A percentile compares a stretch with the other conserved stretches of the same genome.
These are phyloP conservation scores for Corvus moneduloides DNA, from an alignment of 2,113 vertebrate genomes.

Conservation along the genomic window DNA sequence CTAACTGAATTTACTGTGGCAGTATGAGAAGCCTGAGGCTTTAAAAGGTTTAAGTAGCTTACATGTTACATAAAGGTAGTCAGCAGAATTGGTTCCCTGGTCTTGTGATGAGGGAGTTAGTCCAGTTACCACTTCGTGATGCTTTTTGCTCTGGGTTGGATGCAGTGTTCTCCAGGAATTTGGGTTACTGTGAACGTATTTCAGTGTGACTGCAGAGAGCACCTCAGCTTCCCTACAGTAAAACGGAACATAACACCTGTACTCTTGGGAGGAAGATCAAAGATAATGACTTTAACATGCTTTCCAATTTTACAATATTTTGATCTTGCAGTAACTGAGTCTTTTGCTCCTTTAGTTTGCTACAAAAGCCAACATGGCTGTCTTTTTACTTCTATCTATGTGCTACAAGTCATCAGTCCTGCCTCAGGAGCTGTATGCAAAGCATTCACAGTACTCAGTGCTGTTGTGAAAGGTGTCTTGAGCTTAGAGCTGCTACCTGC, in stretches of 20 bases:
- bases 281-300: neutral
- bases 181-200: neutral
- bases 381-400: neutral
- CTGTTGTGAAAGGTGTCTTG: neutral
- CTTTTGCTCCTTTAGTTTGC: neutral
- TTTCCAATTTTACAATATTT: neutral
- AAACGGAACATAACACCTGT: neutral
- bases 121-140: neutral
- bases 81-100: neutral
- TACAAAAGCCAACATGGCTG: neutral
- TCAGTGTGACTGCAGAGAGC: neutral
- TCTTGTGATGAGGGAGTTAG: neutral
- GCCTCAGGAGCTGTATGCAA: neutral
- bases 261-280: neutral
- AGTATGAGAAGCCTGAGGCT: neutral
- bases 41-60: neutral
- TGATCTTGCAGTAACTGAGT: neutral
- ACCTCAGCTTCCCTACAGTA: neutral
- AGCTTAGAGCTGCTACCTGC: neutral
- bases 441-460: neutral
- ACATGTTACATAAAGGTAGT: neutral
- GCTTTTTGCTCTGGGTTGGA: neutral
- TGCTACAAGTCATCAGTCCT: neutral
- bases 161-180: neutral
- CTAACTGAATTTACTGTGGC: neutral